phyloP scores from a whole-genome alignment of 2,797 vertebrate species.

The Diceros bicornis region DNA sequence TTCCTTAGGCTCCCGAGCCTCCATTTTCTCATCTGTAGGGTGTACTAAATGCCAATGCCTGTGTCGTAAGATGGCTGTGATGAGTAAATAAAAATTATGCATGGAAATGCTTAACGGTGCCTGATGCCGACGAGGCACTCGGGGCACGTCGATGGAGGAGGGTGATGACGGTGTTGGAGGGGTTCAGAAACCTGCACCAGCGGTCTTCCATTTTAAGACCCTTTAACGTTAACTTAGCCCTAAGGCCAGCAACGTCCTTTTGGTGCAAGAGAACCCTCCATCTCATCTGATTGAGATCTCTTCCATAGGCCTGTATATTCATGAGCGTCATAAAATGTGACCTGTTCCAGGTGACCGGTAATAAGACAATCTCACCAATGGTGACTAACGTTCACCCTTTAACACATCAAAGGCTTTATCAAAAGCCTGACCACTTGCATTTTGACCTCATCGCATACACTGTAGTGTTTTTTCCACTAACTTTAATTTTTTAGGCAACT shows the following conservation, averaged over 20 bases:
- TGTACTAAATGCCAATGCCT: not conserved
- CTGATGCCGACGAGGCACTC: not conserved
- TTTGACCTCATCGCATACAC: not conserved
- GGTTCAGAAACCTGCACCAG: not conserved
- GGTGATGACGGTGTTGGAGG: not conserved
- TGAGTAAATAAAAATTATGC: not conserved
- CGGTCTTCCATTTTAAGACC: not conserved
- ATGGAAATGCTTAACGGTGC: not conserved
- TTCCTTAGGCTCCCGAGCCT: not conserved
- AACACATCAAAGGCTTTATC: not conserved
- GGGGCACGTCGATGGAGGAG: not conserved
- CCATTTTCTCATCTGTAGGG: not conserved
- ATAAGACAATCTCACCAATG: not conserved
- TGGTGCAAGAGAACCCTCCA: not conserved
- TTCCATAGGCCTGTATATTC: not conserved
- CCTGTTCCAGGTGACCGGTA: not conserved
- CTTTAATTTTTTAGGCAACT: not conserved
- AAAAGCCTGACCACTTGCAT: not conserved
- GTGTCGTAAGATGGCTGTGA: not conserved
- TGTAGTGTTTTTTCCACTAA: not conserved
- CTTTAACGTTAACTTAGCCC: not conserved
- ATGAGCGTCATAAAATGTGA: not conserved
- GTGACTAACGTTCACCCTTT: not conserved
- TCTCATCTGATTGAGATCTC: not conserved
- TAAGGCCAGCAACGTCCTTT: not conserved